Evolutionary conservation across 2,113 vertebrate genomes (phyloP), one percentile per base, ranked within the genome.

Genomic region (Erythrocebus patas): DNA sequence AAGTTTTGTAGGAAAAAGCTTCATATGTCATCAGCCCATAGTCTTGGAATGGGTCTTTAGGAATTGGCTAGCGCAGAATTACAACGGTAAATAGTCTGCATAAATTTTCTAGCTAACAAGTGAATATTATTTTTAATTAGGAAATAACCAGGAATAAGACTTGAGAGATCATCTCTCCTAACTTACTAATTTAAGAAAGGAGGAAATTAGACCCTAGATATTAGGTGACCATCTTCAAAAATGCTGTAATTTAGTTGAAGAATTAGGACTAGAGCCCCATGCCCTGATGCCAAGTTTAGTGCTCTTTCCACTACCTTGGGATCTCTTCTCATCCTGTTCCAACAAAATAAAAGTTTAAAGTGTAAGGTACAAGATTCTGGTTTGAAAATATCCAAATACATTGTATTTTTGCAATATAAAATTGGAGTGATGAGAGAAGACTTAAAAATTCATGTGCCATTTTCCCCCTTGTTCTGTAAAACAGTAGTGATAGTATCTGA

Each of bases 1-100:
- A 93, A 91, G 70, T 86, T 95, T 82, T 93, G 59, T 75, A 95
- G 81, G 84, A 76, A 95, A 91, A 95, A 93, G 88, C 75, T 89
- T 91, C n/a, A 25, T 32, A 43, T 97, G 76, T 94, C 75, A 73
- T 78, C n/a, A 87, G 45, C 59, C 59, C 95, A 9, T 89, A 38
- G 73, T 79, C 52, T 85, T 93, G 81, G 85, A 91, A 85, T 40
- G 16, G 20, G 38, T 91, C n/a, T 86, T 94, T 55, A 84, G 73
- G 48, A 79, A 85, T 95, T 96, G 78, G n/a, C 73, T 70, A 70
- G 43, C 8, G 32, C 38, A 64, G 82, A 81, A 27, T 91, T 73
- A 32, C 22, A 94, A 75, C 35, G 70, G 91, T 85, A 89, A 82
- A 43, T 95, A 87, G 52, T 95, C 30, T 80, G 22, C 38, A n/a